Percentiles rank a stretch among this genome's conserved stretches.
Evolutionary conservation across 2,888 invertebrate genomes (phyloP).

Genomic region (Zygaena filipendulae): DNA sequence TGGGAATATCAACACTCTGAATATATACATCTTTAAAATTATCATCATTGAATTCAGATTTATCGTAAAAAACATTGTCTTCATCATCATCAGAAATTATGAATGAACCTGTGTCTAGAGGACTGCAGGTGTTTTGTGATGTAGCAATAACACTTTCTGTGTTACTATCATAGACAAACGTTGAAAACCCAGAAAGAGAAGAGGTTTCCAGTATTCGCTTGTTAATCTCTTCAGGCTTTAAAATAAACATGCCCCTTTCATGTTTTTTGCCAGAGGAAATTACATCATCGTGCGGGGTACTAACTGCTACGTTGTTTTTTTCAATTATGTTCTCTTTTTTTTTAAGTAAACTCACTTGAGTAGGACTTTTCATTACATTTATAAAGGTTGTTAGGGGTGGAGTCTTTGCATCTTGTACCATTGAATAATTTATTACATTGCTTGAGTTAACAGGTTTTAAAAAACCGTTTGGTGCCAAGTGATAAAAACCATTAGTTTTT

Average conservation of each 20-base stretch:
- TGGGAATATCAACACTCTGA: slow-evolving; percentile 31
- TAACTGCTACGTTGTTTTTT: slow-evolving; percentile 25
- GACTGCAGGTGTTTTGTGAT: no score
- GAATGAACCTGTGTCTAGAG: slow-evolving; percentile 20
- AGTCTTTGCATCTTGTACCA: no score
- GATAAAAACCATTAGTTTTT: slow-evolving; percentile 40
- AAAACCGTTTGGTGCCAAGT: slow-evolving; percentile 27
- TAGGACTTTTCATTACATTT: slow-evolving; percentile 9
- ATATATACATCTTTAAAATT: slow-evolving; percentile 32
- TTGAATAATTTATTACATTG: no score
- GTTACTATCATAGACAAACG: no score
- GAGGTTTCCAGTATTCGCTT: no score
- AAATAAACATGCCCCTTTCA: slow-evolving; percentile 37
- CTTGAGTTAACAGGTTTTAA: slow-evolving; percentile 16
- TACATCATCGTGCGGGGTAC: slow-evolving; percentile 34
- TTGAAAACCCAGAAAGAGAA: no score
- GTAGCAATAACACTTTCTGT: neutral
- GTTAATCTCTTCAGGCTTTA: slow-evolving; percentile 60
- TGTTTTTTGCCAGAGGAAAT: slow-evolving; percentile 16
- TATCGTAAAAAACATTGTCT: slow-evolving; percentile 7
- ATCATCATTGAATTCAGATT: slow-evolving; percentile 2
- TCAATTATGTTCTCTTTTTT: slow-evolving; percentile 1
- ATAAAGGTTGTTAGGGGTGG: no score
- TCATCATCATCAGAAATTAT: slow-evolving; percentile 30
- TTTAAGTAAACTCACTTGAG: slow-evolving; percentile 4